Percentiles rank a stretch among this genome's conserved stretches.
Conservation (phyloP, 2,113 vertebrate species). For the Columbina picui region DNA sequence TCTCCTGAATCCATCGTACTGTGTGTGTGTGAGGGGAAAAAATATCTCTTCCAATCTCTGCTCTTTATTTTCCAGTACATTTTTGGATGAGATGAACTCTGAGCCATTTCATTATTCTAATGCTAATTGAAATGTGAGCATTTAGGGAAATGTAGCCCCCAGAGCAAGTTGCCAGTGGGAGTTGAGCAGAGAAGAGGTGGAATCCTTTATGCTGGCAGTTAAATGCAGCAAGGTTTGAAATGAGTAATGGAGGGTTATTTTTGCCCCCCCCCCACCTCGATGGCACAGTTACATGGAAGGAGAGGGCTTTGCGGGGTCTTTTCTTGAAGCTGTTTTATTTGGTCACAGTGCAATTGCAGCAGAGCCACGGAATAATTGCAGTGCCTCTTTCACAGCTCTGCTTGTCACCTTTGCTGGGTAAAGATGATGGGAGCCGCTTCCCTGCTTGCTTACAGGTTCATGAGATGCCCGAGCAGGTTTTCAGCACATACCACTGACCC, state of each 20-base stretch:
- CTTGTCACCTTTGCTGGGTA: conserved; percentile 30
- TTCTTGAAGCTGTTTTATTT: background rate
- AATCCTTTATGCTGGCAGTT: conserved; percentile 47
- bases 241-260: conserved; percentile 49
- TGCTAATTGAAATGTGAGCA: conserved; percentile 53
- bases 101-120: conserved; percentile 49
- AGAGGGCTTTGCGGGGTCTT: background rate
- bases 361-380: conserved; percentile 53
- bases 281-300: background rate
- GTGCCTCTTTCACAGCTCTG: conserved; percentile 13
- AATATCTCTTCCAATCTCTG: conserved; percentile 17
- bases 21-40: background rate
- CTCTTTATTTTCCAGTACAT: conserved; percentile 54
- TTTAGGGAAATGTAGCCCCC: conserved; percentile 47
- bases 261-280: background rate
- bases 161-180: conserved; percentile 64
- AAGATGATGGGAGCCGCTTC: background rate
- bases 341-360: conserved; percentile 34
- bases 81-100: conserved; percentile 49
- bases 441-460: background rate
- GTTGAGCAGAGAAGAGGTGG: conserved; percentile 51
- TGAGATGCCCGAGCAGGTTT: background rate
- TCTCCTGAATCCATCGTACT: background rate
- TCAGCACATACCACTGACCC: background rate
- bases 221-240: conserved; percentile 53